Evolutionary conservation across 2,797 vertebrate genomes (phyloP).

Genomic region (Sciaenops ocellatus): DNA sequence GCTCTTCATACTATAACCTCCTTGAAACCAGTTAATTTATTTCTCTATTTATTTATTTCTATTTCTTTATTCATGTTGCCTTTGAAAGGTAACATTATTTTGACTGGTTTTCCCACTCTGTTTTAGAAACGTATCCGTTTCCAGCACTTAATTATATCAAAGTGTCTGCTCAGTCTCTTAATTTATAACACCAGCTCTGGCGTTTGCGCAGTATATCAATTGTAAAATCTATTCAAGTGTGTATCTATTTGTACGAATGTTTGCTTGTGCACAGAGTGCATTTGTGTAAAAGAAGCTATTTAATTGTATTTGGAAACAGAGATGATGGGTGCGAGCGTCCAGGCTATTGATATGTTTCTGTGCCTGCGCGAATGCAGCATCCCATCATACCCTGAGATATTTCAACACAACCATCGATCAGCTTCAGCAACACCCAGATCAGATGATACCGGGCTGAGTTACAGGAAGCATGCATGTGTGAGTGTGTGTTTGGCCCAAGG

Average conservation of each 20-base stretch:
- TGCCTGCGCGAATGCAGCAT: constrained; percentile 89
- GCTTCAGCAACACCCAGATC: constrained; percentile 86
- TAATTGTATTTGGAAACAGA: constrained; percentile 93
- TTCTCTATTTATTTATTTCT: neutral
- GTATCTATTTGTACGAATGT: constrained; percentile 53
- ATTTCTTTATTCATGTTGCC: neutral
- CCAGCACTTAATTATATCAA: constrained; percentile 15
- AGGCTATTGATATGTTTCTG: constrained; percentile 90
- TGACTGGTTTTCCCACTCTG: neutral
- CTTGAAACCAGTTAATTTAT: neutral
- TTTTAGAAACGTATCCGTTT: constrained; percentile 3
- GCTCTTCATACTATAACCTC: neutral
- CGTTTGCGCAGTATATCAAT: constrained; percentile 24
- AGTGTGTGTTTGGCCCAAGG: constrained; percentile 58
- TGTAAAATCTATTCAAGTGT: constrained; percentile 49
- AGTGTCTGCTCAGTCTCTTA: constrained; percentile 16
- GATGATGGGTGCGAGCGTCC: constrained; percentile 85
- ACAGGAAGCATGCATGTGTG: constrained; percentile 80
- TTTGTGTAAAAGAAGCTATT: constrained; percentile 80
- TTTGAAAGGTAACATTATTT: neutral
- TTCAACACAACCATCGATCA: constrained; percentile 93
- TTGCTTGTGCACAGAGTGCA: constrained; percentile 58
- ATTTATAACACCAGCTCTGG: constrained; percentile 8
- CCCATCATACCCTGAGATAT: constrained; percentile 90
- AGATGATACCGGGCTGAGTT: constrained; percentile 87